Percentiles rank a stretch among this genome's conserved stretches.
phyloP scores from a whole-genome alignment of 2,113 vertebrate species.

The Leucopternis melanops region DNA sequence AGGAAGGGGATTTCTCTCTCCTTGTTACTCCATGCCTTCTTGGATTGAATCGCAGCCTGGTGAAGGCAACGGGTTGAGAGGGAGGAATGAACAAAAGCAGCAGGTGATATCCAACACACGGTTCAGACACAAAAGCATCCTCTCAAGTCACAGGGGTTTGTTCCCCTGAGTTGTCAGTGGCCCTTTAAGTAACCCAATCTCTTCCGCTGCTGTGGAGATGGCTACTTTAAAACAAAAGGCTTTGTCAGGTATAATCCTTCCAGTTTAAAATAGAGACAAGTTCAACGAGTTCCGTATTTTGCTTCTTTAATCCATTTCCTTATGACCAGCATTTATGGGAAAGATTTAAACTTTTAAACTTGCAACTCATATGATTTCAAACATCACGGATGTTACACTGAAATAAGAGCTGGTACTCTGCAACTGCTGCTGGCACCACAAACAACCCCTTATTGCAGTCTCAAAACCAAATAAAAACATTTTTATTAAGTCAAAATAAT shows the following conservation, averaged over 20 bases:
- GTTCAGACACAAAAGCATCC: not conserved
- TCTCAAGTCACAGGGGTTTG: not conserved
- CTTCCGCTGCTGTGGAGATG: slow-evolving; percentile 20
- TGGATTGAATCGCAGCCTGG: not conserved
- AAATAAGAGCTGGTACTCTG: not conserved
- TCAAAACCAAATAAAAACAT: not conserved
- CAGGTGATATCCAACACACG: not conserved
- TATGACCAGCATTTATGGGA: slow-evolving; percentile 51
- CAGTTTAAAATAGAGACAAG: slow-evolving; percentile 63
- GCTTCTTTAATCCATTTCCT: slow-evolving; percentile 65
- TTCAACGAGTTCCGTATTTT: slow-evolving; percentile 60
- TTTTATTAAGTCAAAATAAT: not conserved
- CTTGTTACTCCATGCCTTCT: not conserved
- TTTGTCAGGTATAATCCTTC: slow-evolving; percentile 41
- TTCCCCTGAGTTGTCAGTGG: not conserved
- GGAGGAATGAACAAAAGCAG: not conserved
- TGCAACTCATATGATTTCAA: slow-evolving; percentile 1
- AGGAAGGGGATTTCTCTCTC: not conserved
- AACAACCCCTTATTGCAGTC: not conserved
- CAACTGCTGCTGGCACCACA: not conserved
- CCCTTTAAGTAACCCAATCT: slow-evolving; percentile 62
- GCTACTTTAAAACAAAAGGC: slow-evolving; percentile 61
- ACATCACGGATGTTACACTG: not conserved
- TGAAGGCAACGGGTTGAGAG: not conserved
- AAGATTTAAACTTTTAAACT: slow-evolving; percentile 53